Evolutionary conservation across 2,888 invertebrate genomes (phyloP).

Genomic region (Tanypteryx hageni): DNA sequence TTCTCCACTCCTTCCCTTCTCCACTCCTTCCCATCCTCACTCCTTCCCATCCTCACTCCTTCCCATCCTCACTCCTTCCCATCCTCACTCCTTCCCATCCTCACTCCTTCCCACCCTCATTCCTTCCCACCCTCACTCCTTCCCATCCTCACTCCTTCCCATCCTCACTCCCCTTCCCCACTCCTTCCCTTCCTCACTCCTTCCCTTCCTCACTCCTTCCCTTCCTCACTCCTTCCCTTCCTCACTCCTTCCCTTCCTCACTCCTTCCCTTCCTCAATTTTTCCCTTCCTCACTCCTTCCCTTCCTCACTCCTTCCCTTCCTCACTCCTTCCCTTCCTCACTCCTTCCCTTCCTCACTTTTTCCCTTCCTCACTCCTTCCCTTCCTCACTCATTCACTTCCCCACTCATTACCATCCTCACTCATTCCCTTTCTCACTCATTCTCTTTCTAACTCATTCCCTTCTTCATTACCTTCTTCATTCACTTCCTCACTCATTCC

Average conservation of each 20-base stretch:
- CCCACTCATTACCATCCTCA: no score
- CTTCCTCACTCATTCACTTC: background rate
- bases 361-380: background rate
- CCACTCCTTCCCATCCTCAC: background rate
- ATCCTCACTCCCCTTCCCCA: background rate
- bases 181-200: background rate
- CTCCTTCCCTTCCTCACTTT: background rate
- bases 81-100: no score
- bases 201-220: background rate
- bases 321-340: background rate
- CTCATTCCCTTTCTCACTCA: no score
- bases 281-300: background rate
- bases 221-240: background rate
- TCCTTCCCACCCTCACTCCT: background rate
- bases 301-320: background rate
- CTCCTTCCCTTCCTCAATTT: background rate
- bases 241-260: background rate
- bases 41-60: no score
- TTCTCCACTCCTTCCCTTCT: no score
- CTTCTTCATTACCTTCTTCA: background rate
- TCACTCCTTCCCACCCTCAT: background rate
- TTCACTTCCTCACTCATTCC: no score
- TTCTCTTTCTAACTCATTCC: no score
- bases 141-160: background rate
- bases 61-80: no score